These are phyloP conservation scores for Lissonota sp. DNA, from an alignment of 2,888 invertebrate genomes.

Conservation along the genomic window DNA sequence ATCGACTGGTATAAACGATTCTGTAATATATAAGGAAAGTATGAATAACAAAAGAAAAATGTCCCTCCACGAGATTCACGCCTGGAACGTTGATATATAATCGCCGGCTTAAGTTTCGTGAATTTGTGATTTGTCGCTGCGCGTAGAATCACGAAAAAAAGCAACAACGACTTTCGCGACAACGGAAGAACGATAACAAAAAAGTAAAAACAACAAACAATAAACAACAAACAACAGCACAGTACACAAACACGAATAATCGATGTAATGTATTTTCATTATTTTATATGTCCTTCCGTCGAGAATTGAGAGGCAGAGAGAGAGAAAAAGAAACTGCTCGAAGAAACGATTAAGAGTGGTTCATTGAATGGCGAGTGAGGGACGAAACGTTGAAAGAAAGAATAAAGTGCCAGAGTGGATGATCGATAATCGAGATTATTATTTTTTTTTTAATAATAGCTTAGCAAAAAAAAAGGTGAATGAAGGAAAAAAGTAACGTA, in stretches of 20 bases:
- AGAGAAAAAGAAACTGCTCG: slow-evolving; percentile 15
- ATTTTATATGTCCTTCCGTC: slow-evolving; percentile 67
- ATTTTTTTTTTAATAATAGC: not conserved
- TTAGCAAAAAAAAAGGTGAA: slow-evolving; percentile 17
- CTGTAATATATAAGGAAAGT: slow-evolving; percentile 38
- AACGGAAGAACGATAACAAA: slow-evolving; percentile 14
- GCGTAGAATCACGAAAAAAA: slow-evolving; percentile 10
- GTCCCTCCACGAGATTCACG: slow-evolving; percentile 17
- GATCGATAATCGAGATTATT: slow-evolving; percentile 40
- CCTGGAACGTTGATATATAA: slow-evolving; percentile 3
- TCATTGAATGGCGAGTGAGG: slow-evolving; percentile 45
- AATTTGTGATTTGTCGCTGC: slow-evolving; percentile 19
- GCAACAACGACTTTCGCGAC: not conserved
- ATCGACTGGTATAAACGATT: slow-evolving; percentile 48
- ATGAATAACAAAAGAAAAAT: slow-evolving; percentile 28
- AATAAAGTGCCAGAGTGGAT: slow-evolving; percentile 47
- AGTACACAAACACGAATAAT: slow-evolving; percentile 47
- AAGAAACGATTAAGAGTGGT: slow-evolving; percentile 39
- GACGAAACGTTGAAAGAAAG: slow-evolving; percentile 28
- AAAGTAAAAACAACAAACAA: slow-evolving; percentile 12
- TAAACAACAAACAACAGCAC: slow-evolving; percentile 19
- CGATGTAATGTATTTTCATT: slow-evolving; percentile 73
- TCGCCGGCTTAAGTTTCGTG: slow-evolving; percentile 52
- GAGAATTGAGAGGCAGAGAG: slow-evolving; percentile 33
- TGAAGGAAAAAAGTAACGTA: slow-evolving; percentile 41